phyloP scores from a whole-genome alignment of 2,797 vertebrate genomes.

The Menidia menidia region DNA sequence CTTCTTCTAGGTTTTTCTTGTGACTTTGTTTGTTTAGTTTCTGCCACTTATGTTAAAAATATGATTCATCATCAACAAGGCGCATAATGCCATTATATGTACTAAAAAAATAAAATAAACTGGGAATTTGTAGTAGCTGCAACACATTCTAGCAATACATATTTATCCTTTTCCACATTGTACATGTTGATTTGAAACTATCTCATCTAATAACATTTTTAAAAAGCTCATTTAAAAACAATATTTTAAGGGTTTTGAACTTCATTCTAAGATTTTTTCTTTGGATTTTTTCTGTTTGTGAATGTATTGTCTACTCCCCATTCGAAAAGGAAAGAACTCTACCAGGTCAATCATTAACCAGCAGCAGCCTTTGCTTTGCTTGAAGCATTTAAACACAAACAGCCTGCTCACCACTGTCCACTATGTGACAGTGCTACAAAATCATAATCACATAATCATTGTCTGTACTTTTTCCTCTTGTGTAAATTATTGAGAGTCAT shows the following conservation, averaged over 20 bases:
- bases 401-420: slow-evolving; percentile 18
- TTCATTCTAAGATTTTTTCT: not conserved
- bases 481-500: not conserved
- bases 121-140: not conserved
- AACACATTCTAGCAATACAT: not conserved
- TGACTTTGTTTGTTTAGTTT: not conserved
- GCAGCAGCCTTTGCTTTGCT: slow-evolving; percentile 57
- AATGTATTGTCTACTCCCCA: slow-evolving; percentile 13
- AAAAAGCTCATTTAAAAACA: too few relatives aligned
- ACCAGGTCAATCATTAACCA: slow-evolving; percentile 78
- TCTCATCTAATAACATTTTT: too few relatives aligned
- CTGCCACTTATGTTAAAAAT: rapidly evolving
- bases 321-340: slow-evolving; percentile 56
- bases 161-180: not conserved
- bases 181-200: too few relatives aligned
- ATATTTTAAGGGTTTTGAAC: not conserved
- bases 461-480: not conserved
- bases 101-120: not conserved
- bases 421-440: slow-evolving; percentile 16
- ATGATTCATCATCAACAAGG: not conserved
- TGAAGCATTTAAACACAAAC: slow-evolving; percentile 56
- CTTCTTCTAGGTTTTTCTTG: slow-evolving; percentile 4
- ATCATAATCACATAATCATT: slow-evolving; percentile 11
- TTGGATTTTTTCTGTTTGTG: not conserved
- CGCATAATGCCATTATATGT: not conserved